A percentile compares a stretch with the other conserved stretches of the same genome.
These are phyloP conservation scores for Cyprichromis sp. DNA, from an alignment of 2,113 vertebrate species.

Conservation along the genomic window DNA sequence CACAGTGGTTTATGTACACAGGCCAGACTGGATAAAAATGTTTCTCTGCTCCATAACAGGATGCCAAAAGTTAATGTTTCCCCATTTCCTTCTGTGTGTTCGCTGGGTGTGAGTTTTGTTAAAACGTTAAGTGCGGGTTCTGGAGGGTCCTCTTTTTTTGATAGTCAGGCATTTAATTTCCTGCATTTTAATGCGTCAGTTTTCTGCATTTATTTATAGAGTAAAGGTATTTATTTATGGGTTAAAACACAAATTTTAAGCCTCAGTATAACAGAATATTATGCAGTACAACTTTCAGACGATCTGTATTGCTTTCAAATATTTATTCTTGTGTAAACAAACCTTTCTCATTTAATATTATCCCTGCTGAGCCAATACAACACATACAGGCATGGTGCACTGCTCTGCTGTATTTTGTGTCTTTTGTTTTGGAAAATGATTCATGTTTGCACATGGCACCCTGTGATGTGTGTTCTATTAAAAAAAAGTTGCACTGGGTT, in stretches of 20 bases:
- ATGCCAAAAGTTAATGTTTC: not conserved
- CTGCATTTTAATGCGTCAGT: not conserved
- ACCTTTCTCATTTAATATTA: not conserved
- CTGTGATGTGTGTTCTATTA: not conserved
- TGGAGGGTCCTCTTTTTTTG: not conserved
- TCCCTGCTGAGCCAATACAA: not conserved
- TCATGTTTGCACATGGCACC: not conserved
- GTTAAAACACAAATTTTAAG: not conserved
- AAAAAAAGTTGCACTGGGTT: not conserved
- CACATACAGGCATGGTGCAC: not conserved
- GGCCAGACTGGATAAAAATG: not conserved
- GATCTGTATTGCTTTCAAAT: not conserved
- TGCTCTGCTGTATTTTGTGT: not conserved
- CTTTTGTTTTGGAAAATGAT: not conserved
- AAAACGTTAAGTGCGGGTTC: not conserved
- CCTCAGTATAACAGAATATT: not conserved
- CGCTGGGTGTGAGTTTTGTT: not conserved
- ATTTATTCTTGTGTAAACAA: not conserved
- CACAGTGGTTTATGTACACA: conserved; percentile 4
- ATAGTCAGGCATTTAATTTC: not conserved
- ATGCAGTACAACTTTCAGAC: not conserved
- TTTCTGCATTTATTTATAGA: not conserved
- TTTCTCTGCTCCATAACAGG: not conserved
- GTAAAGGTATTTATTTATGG: not conserved
- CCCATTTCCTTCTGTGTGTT: not conserved